These are phyloP conservation scores for Characodon lateralis DNA, from an alignment of 2,797 vertebrate species.

Conservation along the genomic window DNA sequence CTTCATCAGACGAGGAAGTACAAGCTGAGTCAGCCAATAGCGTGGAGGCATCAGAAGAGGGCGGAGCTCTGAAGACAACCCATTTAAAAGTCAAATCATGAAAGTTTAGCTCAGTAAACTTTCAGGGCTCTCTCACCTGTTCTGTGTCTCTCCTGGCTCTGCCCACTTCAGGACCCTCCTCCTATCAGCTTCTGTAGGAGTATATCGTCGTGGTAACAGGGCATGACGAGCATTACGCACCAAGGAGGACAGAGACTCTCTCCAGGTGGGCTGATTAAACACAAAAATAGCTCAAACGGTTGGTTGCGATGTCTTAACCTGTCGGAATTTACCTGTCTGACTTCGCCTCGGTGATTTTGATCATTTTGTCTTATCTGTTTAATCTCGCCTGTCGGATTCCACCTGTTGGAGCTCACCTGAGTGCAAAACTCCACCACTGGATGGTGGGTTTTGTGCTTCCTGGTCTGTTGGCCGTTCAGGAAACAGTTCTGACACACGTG, in stretches of 20 bases:
- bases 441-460: conserved; percentile 83
- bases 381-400: not conserved
- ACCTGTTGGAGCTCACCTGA: conserved; percentile 72
- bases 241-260: conserved; percentile 78
- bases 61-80: conserved; percentile 27
- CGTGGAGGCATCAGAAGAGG: not conserved
- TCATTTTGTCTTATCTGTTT: not conserved
- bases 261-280: conserved; percentile 80
- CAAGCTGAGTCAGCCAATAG: conserved; percentile 15
- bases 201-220: conserved; percentile 65
- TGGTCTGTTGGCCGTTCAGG: conserved; percentile 74
- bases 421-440: conserved; percentile 81
- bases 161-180: conserved; percentile 47
- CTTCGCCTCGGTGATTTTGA: not conserved
- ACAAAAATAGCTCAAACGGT: not conserved
- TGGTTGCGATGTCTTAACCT: not conserved
- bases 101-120: not conserved
- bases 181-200: conserved; percentile 64
- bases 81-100: not conserved
- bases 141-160: conserved; percentile 13
- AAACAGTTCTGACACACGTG: conserved; percentile 85
- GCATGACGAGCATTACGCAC: conserved; percentile 70
- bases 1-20: not conserved
- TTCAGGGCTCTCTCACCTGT: conserved; percentile 41
- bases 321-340: not conserved